These are phyloP conservation scores for Antennarius striatus DNA, from an alignment of 2,113 vertebrate genomes.

Conservation along the genomic window DNA sequence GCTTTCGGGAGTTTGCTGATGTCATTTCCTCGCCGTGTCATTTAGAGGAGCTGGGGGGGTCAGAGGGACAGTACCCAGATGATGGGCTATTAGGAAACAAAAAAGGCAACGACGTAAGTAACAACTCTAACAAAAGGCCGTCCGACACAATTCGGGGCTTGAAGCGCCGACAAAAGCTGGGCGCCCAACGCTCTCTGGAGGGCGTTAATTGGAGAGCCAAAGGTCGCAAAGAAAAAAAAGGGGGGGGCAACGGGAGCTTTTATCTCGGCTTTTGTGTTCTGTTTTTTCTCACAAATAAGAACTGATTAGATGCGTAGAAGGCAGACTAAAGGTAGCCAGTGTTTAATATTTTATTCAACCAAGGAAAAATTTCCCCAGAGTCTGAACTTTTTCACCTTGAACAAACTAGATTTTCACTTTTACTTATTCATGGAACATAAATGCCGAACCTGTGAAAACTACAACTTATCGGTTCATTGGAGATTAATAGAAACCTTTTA, in stretches of 20 bases:
- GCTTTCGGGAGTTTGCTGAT: background rate
- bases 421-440: too few species aligned
- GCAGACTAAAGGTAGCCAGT: background rate
- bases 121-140: slow-evolving; percentile 50
- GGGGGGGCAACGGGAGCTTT: background rate
- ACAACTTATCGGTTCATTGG: too few species aligned
- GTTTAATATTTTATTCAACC: background rate
- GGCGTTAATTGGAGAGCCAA: slow-evolving; percentile 52
- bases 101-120: slow-evolving; percentile 43
- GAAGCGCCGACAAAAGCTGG: slow-evolving; percentile 40
- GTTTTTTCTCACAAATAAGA: slow-evolving; percentile 5
- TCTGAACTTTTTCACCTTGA: too few species aligned
- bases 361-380: background rate
- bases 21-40: slow-evolving; percentile 14
- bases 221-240: slow-evolving; percentile 35
- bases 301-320: background rate
- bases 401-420: too few species aligned
- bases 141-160: slow-evolving; percentile 35
- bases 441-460: too few species aligned
- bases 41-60: slow-evolving; percentile 35
- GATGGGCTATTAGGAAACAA: slow-evolving; percentile 64
- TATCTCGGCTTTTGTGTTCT: slow-evolving; percentile 2
- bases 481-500: too few species aligned
- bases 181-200: slow-evolving; percentile 16
- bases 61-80: slow-evolving; percentile 46